phyloP scores from a whole-genome alignment of 2,113 vertebrate species.

The Thinocorus orbignyianus region DNA sequence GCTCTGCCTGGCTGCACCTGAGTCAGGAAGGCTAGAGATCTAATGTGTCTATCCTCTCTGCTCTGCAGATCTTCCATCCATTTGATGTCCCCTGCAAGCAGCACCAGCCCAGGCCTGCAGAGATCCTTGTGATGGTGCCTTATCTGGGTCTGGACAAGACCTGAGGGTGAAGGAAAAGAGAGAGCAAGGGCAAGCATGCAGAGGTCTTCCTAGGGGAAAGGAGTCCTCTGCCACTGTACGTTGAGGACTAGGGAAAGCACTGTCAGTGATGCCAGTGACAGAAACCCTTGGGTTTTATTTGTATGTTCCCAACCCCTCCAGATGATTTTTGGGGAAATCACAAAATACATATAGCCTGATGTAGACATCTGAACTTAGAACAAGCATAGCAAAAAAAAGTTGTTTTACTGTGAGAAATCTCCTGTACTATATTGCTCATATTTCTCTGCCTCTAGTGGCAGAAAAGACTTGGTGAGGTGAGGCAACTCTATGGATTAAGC shows the following conservation, averaged over 20 bases:
- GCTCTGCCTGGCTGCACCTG: neutral
- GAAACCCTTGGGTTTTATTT: neutral
- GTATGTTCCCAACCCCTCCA: neutral
- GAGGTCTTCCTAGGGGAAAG: neutral
- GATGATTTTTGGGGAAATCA: neutral
- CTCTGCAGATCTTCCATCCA: neutral
- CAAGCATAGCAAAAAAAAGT: neutral
- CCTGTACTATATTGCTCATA: neutral
- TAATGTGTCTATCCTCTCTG: neutral
- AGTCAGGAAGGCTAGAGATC: neutral
- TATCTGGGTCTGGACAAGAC: neutral
- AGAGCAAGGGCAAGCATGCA: neutral
- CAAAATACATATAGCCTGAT: neutral
- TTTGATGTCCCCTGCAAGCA: accelerated
- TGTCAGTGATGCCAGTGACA: accelerated
- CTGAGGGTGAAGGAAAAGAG: neutral
- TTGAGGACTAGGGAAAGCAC: neutral
- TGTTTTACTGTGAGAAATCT: neutral
- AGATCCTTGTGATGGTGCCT: neutral
- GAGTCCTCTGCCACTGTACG: accelerated
- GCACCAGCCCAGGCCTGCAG: neutral
- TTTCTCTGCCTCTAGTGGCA: neutral
- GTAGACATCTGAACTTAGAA: neutral
- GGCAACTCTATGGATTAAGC: neutral
- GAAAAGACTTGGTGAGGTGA: neutral